These are phyloP conservation scores for Drosophila lacteicornis DNA, from an alignment of 1,140 invertebrate genomes.

Conservation along the genomic window DNA sequence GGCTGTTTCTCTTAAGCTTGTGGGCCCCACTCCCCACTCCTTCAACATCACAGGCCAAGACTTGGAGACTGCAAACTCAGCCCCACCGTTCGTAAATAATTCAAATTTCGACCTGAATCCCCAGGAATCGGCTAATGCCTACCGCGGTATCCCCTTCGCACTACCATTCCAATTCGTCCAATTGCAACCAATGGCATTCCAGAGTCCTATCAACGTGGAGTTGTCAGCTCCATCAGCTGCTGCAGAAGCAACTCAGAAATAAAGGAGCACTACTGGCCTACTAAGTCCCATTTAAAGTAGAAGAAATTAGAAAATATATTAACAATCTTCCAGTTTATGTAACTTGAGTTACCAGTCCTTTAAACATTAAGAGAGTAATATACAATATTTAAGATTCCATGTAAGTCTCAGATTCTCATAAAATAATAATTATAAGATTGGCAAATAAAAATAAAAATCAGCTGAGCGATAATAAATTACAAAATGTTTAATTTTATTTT, in stretches of 20 bases:
- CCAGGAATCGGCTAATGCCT: slow-evolving; percentile 46
- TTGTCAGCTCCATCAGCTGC: slow-evolving; percentile 20
- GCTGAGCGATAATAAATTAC: not conserved
- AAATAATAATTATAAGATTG: not conserved
- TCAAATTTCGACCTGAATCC: slow-evolving; percentile 39
- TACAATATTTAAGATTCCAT: not conserved
- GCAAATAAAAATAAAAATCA: not conserved
- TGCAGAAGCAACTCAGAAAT: slow-evolving; percentile 11
- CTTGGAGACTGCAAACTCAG: slow-evolving; percentile 33
- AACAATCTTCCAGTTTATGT: not conserved
- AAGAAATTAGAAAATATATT: slow-evolving; percentile 20
- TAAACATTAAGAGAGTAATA: not conserved
- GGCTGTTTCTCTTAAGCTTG: slow-evolving; percentile 41
- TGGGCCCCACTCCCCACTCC: slow-evolving; percentile 22
- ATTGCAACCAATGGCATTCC: slow-evolving; percentile 69
- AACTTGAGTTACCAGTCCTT: slow-evolving; percentile 1
- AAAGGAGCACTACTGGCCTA: not conserved
- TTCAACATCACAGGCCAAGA: slow-evolving; percentile 51
- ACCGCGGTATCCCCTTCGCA: slow-evolving; percentile 55
- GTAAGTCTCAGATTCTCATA: not conserved
- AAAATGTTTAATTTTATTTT: not conserved
- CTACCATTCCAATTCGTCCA: slow-evolving; percentile 70
- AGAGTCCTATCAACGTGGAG: slow-evolving; percentile 49
- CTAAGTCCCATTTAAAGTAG: not conserved
- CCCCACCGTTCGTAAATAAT: slow-evolving; percentile 22